Percentiles rank a stretch among this genome's conserved stretches.
Conservation (phyloP, 2,888 invertebrate species). For the Synanthedon tipuliformis region DNA sequence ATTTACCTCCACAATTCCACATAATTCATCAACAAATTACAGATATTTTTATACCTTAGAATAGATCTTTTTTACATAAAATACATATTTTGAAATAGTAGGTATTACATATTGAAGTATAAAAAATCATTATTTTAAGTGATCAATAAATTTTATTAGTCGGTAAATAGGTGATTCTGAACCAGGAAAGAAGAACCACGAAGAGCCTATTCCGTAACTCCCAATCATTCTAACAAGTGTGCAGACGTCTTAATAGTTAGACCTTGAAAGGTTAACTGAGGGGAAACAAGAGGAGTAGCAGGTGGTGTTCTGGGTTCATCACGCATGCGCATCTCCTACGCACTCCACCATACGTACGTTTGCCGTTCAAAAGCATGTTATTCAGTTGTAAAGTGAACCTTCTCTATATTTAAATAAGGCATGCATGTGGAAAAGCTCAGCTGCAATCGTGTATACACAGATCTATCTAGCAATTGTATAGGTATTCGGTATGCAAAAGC, state of each 20-base stretch:
- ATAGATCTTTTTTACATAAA: too few species aligned
- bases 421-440: conserved; percentile 1
- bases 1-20: too few species aligned
- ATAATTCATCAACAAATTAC: too few species aligned
- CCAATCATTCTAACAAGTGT: conserved; percentile 7
- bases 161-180: too few species aligned
- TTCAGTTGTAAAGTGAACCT: not conserved
- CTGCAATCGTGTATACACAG: too few species aligned
- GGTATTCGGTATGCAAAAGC: conserved; percentile 20
- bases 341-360: not conserved
- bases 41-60: too few species aligned
- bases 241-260: conserved; percentile 5
- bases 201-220: conserved; percentile 7
- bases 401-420: not conserved
- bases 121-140: too few species aligned
- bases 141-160: too few species aligned
- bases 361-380: not conserved
- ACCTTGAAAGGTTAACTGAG: conserved; percentile 20
- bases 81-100: too few species aligned
- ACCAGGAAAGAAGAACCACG: too few species aligned
- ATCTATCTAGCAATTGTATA: conserved; percentile 8
- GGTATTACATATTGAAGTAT: too few species aligned
- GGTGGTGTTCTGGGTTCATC: conserved; percentile 37
- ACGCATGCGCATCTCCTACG: conserved; percentile 30
- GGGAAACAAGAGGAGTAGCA: conserved; percentile 19